Evolutionary conservation across 2,888 invertebrate species (phyloP).

Genomic region (Eristalis intricaria): DNA sequence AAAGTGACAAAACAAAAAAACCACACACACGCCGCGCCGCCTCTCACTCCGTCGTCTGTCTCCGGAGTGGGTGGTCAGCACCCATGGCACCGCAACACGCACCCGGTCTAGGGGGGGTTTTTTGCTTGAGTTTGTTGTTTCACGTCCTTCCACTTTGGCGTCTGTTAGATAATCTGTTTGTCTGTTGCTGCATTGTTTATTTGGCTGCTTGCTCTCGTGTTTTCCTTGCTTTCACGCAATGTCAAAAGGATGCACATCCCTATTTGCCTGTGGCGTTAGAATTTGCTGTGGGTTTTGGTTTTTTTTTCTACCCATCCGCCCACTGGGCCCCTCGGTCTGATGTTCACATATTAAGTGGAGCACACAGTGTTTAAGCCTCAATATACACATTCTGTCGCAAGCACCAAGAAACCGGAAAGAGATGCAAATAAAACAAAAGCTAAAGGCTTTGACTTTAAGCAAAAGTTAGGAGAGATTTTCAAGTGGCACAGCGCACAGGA

Average conservation of each 20-base stretch:
- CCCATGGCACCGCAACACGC: conserved; percentile 28
- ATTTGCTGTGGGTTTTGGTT: conserved; percentile 29
- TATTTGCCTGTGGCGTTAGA: conserved; percentile 49
- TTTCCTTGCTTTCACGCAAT: conserved; percentile 59
- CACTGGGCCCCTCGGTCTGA: background rate
- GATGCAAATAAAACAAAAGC: conserved; percentile 44
- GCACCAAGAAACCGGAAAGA: conserved; percentile 10
- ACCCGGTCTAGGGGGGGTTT: background rate
- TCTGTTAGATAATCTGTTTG: conserved; percentile 71
- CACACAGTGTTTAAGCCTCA: conserved; percentile 24
- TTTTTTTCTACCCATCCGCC: background rate
- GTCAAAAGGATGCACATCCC: conserved; percentile 64
- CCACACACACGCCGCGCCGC: background rate
- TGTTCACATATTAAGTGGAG: conserved; percentile 37
- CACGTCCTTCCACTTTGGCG: conserved; percentile 58
- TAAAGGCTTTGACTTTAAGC: conserved; percentile 54
- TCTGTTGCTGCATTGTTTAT: conserved; percentile 66
- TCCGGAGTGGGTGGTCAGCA: conserved; percentile 42
- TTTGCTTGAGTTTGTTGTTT: conserved; percentile 12
- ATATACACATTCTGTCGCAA: conserved; percentile 20
- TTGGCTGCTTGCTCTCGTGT: conserved; percentile 48
- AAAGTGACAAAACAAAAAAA: conserved; percentile 59
- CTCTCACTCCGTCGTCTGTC: background rate
- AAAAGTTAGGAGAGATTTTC: conserved; percentile 35
- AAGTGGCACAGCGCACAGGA: conserved; percentile 30